These are phyloP conservation scores for Corythoichthys haematopterus DNA, from an alignment of 2,113 vertebrate species.

Conservation along the genomic window DNA sequence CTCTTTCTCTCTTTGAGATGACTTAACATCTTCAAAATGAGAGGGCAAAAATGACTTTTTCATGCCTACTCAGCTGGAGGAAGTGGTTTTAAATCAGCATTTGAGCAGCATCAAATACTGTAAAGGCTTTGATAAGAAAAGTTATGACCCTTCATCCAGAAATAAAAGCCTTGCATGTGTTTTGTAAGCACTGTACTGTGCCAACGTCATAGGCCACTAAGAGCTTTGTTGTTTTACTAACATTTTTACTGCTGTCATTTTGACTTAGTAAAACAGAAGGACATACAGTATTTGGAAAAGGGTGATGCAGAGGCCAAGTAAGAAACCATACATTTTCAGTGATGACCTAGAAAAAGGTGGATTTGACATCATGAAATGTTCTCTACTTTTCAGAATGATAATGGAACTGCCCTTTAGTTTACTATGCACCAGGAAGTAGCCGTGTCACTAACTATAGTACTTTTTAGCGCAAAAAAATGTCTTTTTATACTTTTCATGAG, in stretches of 20 bases:
- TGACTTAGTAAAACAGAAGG: neutral
- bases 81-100: constrained; percentile 1
- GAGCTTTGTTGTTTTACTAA: neutral
- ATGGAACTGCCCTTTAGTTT: too few relatives aligned
- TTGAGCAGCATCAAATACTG: neutral
- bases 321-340: neutral
- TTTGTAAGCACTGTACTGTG: neutral
- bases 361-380: too few relatives aligned
- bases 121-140: neutral
- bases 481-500: too few relatives aligned
- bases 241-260: neutral
- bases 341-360: neutral
- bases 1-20: constrained; percentile 7
- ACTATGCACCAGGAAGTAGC: too few relatives aligned
- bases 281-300: neutral
- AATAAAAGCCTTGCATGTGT: neutral
- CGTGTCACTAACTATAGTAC: too few relatives aligned
- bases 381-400: too few relatives aligned
- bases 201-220: neutral
- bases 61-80: neutral
- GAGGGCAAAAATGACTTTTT: constrained; percentile 3
- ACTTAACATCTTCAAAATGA: constrained; percentile 18
- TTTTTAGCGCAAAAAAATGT: too few relatives aligned
- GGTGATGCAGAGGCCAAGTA: neutral
- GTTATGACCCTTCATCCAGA: neutral